phyloP scores from a whole-genome alignment of 2,113 vertebrate genomes.

The Antechinus flavipes region DNA sequence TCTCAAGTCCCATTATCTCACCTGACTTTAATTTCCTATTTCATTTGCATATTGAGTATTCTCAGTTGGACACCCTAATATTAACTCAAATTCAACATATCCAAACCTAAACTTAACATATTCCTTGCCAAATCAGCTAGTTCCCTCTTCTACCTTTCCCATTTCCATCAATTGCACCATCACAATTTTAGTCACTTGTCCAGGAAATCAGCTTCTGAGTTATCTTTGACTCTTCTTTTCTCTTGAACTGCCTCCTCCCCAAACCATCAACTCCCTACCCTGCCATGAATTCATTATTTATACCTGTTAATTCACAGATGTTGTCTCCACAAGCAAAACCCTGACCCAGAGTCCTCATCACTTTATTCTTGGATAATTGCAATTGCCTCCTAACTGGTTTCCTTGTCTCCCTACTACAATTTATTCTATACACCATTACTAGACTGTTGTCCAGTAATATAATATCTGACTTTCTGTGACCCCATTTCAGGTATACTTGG shows the following conservation, averaged over 20 bases:
- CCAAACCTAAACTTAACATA: not conserved
- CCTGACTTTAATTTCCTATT: not conserved
- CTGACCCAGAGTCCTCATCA: not conserved
- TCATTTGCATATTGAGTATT: not conserved
- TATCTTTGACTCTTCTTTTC: not conserved
- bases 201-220: not conserved
- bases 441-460: no score
- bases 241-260: not conserved
- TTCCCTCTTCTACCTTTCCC: not conserved
- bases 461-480: no score
- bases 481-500: no score
- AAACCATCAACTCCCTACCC: no score
- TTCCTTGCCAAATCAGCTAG: constrained; percentile 17
- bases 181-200: not conserved
- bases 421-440: not conserved
- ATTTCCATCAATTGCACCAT: not conserved
- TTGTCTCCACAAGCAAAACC: not conserved
- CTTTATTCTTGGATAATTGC: not conserved
- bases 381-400: not conserved
- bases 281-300: not conserved
- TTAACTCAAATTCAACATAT: not conserved
- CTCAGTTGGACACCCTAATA: not conserved
- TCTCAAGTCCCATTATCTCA: not conserved
- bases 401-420: not conserved
- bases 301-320: not conserved